Evolutionary conservation across 2,797 vertebrate species (phyloP).

Genomic region (Premnoplex brunnescens): DNA sequence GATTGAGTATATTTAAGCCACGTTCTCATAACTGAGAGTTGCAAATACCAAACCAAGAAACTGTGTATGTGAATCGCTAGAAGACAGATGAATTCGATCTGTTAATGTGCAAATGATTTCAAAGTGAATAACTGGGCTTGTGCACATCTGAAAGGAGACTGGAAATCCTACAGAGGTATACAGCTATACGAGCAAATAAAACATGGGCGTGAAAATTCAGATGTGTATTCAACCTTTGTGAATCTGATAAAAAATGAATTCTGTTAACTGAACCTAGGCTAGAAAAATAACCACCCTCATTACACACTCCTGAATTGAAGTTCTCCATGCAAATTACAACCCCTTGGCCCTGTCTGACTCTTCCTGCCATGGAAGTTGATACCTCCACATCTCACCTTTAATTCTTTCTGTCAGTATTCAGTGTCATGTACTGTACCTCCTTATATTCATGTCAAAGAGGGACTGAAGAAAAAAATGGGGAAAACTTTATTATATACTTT

Average conservation of each 20-base stretch:
- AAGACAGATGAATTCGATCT: background rate
- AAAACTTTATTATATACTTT: background rate
- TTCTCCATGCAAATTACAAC: background rate
- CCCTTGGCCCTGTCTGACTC: background rate
- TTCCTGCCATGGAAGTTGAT: background rate
- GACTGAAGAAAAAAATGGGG: background rate
- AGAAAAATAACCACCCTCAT: background rate
- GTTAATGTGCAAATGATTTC: background rate
- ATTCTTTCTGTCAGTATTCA: background rate
- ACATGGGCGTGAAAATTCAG: background rate
- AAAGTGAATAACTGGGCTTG: background rate
- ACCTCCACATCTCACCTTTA: background rate
- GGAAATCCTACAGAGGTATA: background rate
- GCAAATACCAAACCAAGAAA: background rate
- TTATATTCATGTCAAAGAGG: background rate
- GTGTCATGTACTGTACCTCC: background rate
- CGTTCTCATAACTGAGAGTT: background rate
- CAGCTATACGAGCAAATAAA: background rate
- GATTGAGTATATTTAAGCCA: background rate
- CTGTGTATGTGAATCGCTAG: background rate
- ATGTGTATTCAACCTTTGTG: background rate
- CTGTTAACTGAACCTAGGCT: background rate
- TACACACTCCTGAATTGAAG: background rate
- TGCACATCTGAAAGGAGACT: background rate
- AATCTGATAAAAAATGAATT: constrained; percentile 1